A percentile compares a stretch with the other conserved stretches of the same genome.
Evolutionary conservation across 2,888 invertebrate genomes (phyloP).

Genomic region (Ptilodon capucinus): DNA sequence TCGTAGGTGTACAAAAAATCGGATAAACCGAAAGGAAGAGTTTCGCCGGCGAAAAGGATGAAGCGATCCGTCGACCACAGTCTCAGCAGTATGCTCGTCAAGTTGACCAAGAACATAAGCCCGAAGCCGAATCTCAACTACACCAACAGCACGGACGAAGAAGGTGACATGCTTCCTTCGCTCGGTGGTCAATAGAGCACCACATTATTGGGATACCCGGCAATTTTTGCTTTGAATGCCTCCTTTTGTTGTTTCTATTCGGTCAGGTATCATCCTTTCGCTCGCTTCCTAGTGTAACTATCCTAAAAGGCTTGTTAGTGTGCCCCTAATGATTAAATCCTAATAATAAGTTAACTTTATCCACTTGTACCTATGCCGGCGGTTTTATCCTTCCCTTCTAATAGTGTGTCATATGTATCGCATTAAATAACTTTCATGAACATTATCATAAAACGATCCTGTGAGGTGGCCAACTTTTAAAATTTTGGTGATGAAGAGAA

Average conservation of each 20-base stretch:
- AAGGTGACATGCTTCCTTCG: constrained; percentile 33
- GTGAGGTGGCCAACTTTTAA: no score
- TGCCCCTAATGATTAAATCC: no score
- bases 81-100: constrained; percentile 66
- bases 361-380: no score
- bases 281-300: no score
- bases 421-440: background rate
- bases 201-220: background rate
- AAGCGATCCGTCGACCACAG: constrained; percentile 59
- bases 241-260: background rate
- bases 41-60: constrained; percentile 23
- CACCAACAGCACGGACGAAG: constrained; percentile 54
- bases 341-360: no score
- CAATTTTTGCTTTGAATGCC: background rate
- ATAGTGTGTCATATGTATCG: background rate
- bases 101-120: constrained; percentile 51
- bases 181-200: background rate
- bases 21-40: constrained; percentile 33
- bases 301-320: no score
- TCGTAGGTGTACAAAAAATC: constrained; percentile 67
- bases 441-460: constrained; percentile 4
- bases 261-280: no score
- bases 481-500: no score
- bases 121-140: constrained; percentile 50
- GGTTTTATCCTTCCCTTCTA: background rate